These are phyloP conservation scores for Adela reaumurella DNA, from an alignment of 2,888 invertebrate species.

Conservation along the genomic window DNA sequence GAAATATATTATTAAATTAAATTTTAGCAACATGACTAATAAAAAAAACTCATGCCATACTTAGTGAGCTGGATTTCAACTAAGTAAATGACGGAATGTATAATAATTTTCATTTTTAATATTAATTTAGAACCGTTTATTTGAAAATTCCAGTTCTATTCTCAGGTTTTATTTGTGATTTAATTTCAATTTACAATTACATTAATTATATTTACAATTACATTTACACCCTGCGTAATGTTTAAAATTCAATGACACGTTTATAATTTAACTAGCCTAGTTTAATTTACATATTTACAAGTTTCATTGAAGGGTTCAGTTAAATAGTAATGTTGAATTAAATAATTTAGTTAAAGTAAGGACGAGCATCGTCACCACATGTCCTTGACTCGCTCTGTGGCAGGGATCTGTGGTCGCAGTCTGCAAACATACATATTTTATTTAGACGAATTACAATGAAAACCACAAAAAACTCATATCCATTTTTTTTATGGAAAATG, in stretches of 20 bases:
- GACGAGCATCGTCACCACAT: slow-evolving; percentile 46
- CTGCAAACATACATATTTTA: slow-evolving; percentile 22
- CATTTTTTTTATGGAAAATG: neutral
- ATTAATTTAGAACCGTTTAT: too few relatives aligned
- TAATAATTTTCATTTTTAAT: too few relatives aligned
- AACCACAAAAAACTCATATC: slow-evolving; percentile 1
- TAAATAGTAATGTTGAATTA: neutral
- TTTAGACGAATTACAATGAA: slow-evolving; percentile 11
- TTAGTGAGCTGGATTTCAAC: too few relatives aligned
- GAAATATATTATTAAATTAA: too few relatives aligned
- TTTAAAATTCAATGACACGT: neutral
- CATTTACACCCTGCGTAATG: slow-evolving; percentile 11
- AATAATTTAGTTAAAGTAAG: neutral
- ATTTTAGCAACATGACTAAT: too few relatives aligned
- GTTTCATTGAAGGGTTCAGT: neutral
- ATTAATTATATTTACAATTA: slow-evolving; percentile 6
- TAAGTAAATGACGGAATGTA: too few relatives aligned
- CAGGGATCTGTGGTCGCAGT: slow-evolving; percentile 45
- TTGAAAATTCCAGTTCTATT: too few relatives aligned
- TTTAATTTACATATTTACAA: neutral
- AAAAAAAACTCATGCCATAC: too few relatives aligned
- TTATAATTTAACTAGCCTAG: neutral
- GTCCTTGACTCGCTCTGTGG: slow-evolving; percentile 50
- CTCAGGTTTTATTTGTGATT: too few relatives aligned
- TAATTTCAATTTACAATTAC: too few relatives aligned